Percentiles rank a stretch among this genome's conserved stretches.
Conservation (phyloP, 2,113 vertebrate genomes). For the Opisthocomus hoazin region DNA sequence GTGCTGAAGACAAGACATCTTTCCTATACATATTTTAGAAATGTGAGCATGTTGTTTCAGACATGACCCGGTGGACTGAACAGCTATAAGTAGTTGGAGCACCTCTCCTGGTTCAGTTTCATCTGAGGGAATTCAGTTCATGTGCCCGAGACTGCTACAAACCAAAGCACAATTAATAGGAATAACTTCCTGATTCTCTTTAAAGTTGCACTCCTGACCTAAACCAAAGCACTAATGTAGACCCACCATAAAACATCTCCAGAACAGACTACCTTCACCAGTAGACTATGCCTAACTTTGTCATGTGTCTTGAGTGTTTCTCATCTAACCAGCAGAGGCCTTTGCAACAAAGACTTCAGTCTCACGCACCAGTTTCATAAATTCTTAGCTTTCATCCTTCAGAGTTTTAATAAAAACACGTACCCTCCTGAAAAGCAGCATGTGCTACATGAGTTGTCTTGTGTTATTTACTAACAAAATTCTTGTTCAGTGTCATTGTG, state of each 20-base stretch:
- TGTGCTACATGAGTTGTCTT: not conserved
- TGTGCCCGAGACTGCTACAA: not conserved
- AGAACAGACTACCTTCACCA: not conserved
- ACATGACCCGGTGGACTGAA: not conserved
- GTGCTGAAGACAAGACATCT: not conserved
- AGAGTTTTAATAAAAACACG: not conserved
- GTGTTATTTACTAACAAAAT: not conserved
- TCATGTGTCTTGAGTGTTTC: not conserved
- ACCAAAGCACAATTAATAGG: not conserved
- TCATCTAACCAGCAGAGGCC: not conserved
- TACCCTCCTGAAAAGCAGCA: not conserved
- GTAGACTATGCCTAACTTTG: not conserved
- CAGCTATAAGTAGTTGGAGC: not conserved
- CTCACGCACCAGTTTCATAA: not conserved
- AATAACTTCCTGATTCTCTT: not conserved
- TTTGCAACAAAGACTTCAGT: not conserved
- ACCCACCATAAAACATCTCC: not conserved
- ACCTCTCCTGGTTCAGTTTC: not conserved
- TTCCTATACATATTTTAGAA: not conserved
- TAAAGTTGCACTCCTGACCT: not conserved
- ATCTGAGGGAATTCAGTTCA: not conserved
- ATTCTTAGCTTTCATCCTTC: not conserved
- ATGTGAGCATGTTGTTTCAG: not conserved
- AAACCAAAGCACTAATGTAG: not conserved
- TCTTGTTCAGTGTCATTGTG: not conserved